phyloP scores from a whole-genome alignment of 1,140 invertebrate species.

The Rhizoglyphus robini region DNA sequence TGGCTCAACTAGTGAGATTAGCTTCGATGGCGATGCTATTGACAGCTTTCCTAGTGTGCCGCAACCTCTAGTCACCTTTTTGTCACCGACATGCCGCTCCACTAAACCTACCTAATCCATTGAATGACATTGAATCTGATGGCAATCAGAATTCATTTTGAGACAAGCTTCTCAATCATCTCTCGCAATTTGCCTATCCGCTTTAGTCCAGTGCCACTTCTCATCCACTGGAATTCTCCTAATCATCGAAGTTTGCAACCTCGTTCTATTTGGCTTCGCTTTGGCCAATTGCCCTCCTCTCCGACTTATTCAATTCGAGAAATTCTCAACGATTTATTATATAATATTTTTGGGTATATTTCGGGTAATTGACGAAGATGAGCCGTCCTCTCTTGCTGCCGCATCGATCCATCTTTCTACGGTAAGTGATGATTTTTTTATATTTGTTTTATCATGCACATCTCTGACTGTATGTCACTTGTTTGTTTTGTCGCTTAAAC shows the following conservation, averaged over 20 bases:
- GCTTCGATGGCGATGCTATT: too few relatives aligned
- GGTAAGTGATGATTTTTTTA: neutral
- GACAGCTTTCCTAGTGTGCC: constrained; percentile 7
- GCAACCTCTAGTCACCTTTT: neutral
- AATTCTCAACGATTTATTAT: neutral
- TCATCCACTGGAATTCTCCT: neutral
- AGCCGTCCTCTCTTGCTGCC: neutral
- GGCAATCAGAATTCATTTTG: neutral
- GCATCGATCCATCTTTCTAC: neutral
- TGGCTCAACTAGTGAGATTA: neutral
- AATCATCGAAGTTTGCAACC: too few relatives aligned
- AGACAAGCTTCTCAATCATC: neutral
- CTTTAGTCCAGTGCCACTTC: constrained; percentile 4
- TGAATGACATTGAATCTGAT: neutral
- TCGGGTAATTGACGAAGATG: neutral
- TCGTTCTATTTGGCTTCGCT: neutral
- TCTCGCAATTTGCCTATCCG: neutral
- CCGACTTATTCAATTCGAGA: neutral
- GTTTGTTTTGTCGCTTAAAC: too few relatives aligned
- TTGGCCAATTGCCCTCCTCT: neutral
- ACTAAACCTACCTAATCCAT: neutral
- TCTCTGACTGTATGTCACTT: too few relatives aligned
- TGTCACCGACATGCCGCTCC: neutral
- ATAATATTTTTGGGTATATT: neutral
- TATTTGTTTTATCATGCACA: too few relatives aligned